Evolutionary conservation across 2,888 invertebrate species (phyloP).

Genomic region (Ormyrus pomaceus): DNA sequence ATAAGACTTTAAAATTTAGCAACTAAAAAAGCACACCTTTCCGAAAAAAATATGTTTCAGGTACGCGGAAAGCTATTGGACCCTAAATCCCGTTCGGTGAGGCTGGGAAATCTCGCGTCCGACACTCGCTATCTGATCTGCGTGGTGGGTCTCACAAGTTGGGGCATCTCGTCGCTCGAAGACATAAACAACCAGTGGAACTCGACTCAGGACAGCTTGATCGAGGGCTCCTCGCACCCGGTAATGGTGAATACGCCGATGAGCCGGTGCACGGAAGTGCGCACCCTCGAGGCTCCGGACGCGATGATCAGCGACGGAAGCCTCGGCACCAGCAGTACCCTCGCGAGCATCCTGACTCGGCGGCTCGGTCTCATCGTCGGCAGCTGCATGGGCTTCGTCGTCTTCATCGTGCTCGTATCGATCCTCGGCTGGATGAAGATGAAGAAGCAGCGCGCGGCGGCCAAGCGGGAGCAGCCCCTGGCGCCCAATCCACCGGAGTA

Average conservation of each 20-base stretch:
- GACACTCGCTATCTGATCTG: conserved; percentile 91
- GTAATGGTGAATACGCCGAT: conserved; percentile 84
- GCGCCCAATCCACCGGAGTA: conserved; percentile 85
- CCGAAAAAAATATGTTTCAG: conserved; percentile 74
- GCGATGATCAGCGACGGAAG: conserved; percentile 79
- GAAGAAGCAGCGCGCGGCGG: conserved; percentile 87
- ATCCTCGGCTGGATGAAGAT: conserved; percentile 90
- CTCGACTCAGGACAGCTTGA: conserved; percentile 79
- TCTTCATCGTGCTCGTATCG: conserved; percentile 89
- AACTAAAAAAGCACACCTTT: neutral
- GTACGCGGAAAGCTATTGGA: conserved; percentile 87
- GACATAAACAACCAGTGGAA: conserved; percentile 69
- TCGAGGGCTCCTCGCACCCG: conserved; percentile 79
- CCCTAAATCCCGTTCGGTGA: conserved; percentile 84
- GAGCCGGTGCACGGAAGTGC: conserved; percentile 87
- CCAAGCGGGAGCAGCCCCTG: conserved; percentile 82
- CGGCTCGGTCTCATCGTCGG: conserved; percentile 91
- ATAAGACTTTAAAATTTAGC: no score
- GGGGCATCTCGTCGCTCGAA: conserved; percentile 79
- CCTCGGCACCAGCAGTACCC: conserved; percentile 81
- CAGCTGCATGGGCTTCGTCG: conserved; percentile 90
- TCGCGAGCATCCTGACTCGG: conserved; percentile 87
- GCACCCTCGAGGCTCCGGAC: conserved; percentile 85
- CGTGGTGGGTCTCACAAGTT: conserved; percentile 89
- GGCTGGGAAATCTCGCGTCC: conserved; percentile 85